Conservation (phyloP, 2,113 vertebrate genomes). For the Podilymbus podiceps region DNA sequence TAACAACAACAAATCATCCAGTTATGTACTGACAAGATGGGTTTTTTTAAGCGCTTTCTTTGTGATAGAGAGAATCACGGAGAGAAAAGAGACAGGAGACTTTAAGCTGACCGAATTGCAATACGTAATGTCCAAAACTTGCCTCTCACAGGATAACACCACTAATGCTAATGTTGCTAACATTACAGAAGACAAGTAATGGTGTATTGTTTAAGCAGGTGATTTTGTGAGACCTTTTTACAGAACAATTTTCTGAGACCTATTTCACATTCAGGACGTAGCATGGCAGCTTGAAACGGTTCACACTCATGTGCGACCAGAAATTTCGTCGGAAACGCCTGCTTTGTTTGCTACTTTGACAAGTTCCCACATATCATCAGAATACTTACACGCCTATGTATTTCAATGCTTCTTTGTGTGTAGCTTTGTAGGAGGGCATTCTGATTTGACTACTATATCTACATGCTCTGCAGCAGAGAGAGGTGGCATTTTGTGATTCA, state of each 20-base stretch:
- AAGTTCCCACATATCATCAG: not conserved
- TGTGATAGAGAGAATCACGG: not conserved
- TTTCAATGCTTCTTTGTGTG: not conserved
- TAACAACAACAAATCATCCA: not conserved
- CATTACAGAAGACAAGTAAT: accelerated
- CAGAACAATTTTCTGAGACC: not conserved
- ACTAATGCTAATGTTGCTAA: not conserved
- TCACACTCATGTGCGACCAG: not conserved
- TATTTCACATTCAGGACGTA: not conserved
- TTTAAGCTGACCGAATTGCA: not conserved
- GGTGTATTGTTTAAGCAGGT: not conserved
- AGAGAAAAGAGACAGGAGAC: not conserved
- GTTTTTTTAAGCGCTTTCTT: not conserved
- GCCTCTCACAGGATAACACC: not conserved
- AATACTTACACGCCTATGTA: not conserved
- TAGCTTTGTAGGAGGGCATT: not conserved
- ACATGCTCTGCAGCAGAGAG: not conserved
- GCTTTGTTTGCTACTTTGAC: not conserved
- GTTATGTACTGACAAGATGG: not conserved
- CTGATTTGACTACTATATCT: not conserved
- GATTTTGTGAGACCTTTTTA: not conserved
- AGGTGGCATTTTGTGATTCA: accelerated
- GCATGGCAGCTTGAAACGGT: not conserved
- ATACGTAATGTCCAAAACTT: not conserved
- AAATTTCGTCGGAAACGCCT: not conserved